Evolutionary conservation across 2,113 vertebrate genomes (phyloP).

Genomic region (Connochaetes taurinus): DNA sequence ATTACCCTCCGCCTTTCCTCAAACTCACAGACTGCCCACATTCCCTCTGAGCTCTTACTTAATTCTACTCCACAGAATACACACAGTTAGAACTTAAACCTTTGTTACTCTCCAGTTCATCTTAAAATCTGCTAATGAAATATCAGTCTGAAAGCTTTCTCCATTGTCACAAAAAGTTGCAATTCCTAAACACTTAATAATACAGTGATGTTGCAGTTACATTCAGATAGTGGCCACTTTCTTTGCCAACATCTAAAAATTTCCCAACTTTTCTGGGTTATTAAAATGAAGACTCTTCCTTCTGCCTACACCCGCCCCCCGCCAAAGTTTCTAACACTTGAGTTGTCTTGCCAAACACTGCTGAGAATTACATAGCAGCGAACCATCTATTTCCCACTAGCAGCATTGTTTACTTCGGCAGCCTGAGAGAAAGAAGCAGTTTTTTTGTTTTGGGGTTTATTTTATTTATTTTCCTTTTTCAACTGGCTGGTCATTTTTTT

Average conservation of each 20-base stretch:
- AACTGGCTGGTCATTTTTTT: background rate
- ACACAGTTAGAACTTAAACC: background rate
- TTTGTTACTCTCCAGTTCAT: background rate
- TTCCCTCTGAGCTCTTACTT: background rate
- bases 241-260: background rate
- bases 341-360: background rate
- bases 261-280: background rate
- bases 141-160: background rate
- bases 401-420: background rate
- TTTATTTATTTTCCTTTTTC: background rate
- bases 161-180: background rate
- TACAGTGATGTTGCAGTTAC: background rate
- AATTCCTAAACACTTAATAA: background rate
- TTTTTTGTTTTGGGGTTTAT: background rate
- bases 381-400: background rate
- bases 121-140: background rate
- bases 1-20: background rate
- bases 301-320: fast-evolving
- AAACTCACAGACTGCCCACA: background rate
- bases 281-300: background rate
- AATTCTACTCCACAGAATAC: background rate
- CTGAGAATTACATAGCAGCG: background rate
- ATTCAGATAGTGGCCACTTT: background rate
- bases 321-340: background rate
- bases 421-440: background rate